These are phyloP conservation scores for Drosophila bipectinata DNA, from an alignment of 1,140 invertebrate species.

Conservation along the genomic window DNA sequence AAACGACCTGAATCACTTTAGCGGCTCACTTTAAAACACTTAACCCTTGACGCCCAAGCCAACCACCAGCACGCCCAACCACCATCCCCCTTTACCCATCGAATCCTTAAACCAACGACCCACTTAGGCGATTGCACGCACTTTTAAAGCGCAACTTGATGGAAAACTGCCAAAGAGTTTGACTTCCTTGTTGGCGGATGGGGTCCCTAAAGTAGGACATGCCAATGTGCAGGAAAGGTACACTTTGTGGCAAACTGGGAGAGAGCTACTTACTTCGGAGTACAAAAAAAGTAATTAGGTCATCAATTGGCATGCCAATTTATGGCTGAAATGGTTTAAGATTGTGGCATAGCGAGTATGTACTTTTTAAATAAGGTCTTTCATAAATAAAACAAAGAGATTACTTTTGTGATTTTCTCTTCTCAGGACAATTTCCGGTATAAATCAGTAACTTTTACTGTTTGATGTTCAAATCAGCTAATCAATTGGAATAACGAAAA, in stretches of 20 bases:
- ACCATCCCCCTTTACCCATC: background rate
- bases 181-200: constrained; percentile 22
- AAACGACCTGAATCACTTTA: constrained; percentile 64
- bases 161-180: constrained; percentile 70
- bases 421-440: constrained; percentile 12
- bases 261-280: background rate
- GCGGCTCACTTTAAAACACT: constrained; percentile 66
- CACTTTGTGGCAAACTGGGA: background rate
- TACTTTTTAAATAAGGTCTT: no score
- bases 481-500: constrained; percentile 67
- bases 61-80: background rate
- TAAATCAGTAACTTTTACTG: constrained; percentile 40
- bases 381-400: background rate
- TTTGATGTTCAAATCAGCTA: constrained; percentile 74
- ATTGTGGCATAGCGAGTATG: no score
- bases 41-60: constrained; percentile 63
- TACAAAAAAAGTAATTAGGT: constrained; percentile 1
- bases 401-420: background rate
- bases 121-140: constrained; percentile 43
- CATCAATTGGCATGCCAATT: background rate
- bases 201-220: constrained; percentile 28
- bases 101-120: background rate
- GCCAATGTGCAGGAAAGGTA: background rate
- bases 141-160: constrained; percentile 72
- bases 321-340: background rate